Base-by-base conservation (phyloP, 2,113 vertebrate species). In the Phycodurus eques region DNA sequence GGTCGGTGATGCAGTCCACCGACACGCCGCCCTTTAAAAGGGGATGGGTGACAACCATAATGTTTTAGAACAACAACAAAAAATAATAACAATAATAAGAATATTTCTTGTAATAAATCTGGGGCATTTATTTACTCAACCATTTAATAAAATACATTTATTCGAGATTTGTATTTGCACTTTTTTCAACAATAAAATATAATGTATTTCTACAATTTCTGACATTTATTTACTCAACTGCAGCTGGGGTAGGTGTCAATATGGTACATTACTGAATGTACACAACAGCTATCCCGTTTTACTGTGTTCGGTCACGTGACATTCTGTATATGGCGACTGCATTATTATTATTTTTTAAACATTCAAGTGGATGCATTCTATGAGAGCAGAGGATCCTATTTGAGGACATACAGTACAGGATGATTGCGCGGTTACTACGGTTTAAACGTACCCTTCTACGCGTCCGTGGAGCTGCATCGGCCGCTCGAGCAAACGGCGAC, bases 1-100 rank as follows among this genome's bases (percentile, higher is more conserved):
- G 95, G 88, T 99, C 97, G 11, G 98, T 98, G 89, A 99, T 98
- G 75, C 96, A 99, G 90, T 99, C 98, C 92, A 99, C 98, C 71
- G 98, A 99, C 95, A 99, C 96, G 0, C 96, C 98, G 0, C 98
- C 98, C 98, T 99, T 91, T 1, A 81, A 67, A 33, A 60, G 86
- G 64, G 83, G 61, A 85, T 33, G 51, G 68, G 74, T 56, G 71
- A 85, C 72, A 68, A 75, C 19, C 27, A 14, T 20, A 74, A 5
- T 31, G 51, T 74, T 51, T 39, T 15, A 27, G 27, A n/a, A n/a
- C n/a, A n/a, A n/a, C n/a, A n/a, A n/a, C n/a, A n/a, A 27, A 27
- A 27, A 27, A 27, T 27, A 27, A 27, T 1, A 27, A 27, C 1
- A 27, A 27, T 27, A 27, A 27, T 27, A 27, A 27, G 1, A 27